Conservation (phyloP, 2,113 vertebrate species). For the Nothocercus julius region DNA sequence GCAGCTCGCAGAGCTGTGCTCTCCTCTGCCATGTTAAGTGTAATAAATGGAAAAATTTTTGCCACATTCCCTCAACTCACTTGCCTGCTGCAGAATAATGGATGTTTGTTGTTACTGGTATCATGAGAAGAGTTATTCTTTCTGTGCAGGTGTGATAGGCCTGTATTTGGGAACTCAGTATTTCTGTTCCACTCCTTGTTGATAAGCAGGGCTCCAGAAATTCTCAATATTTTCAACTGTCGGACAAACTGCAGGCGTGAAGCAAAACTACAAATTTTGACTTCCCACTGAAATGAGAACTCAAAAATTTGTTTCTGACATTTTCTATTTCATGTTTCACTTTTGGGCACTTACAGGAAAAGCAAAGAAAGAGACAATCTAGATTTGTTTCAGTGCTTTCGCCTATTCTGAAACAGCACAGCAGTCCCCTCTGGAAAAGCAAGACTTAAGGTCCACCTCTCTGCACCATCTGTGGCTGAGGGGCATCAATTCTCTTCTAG, state of each 20-base stretch:
- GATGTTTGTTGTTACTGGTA: neutral
- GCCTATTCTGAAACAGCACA: neutral
- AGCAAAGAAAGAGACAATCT: neutral
- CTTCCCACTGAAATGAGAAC: neutral
- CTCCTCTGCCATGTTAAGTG: neutral
- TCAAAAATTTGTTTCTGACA: neutral
- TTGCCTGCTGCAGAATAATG: neutral
- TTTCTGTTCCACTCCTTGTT: neutral
- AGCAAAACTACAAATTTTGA: neutral
- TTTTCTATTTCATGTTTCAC: neutral
- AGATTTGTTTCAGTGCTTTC: neutral
- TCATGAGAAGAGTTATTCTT: neutral
- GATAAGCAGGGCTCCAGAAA: neutral
- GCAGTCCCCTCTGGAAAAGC: neutral
- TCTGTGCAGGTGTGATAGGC: neutral
- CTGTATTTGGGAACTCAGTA: neutral
- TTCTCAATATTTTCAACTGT: neutral
- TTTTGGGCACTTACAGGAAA: neutral
- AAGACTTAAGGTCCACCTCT: neutral
- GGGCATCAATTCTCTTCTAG: neutral
- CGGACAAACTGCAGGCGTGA: neutral
- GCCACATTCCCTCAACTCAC: neutral
- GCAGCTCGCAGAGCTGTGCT: neutral
- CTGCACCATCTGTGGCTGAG: rapidly evolving
- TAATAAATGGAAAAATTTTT: conserved; percentile 15